Conservation (phyloP, 2,888 invertebrate genomes). For the Morpho deidamia region DNA sequence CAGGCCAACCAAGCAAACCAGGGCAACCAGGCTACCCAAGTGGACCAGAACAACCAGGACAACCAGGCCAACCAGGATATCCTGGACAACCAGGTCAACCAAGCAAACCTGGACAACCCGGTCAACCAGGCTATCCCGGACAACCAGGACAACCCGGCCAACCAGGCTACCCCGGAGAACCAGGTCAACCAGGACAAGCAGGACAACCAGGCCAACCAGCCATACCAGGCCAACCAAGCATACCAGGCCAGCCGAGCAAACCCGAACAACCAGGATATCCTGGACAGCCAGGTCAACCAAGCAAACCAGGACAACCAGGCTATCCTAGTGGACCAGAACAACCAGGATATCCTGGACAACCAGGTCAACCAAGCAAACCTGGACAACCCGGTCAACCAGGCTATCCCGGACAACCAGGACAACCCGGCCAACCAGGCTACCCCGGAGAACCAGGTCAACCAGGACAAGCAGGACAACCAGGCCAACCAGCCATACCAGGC, state of each 20-base stretch:
- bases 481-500: conserved; percentile 24
- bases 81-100: conserved; percentile 22
- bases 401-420: conserved; percentile 19
- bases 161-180: conserved; percentile 60
- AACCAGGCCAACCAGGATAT: conserved; percentile 16
- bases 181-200: conserved; percentile 37
- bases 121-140: conserved; percentile 32
- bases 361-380: conserved; percentile 23
- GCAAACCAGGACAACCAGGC: conserved; percentile 19
- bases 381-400: conserved; percentile 41
- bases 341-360: conserved; percentile 19
- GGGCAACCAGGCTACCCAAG: conserved; percentile 21
- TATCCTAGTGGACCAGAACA: conserved; percentile 21
- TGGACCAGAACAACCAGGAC: background rate
- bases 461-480: conserved; percentile 24
- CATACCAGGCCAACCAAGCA: conserved; percentile 21
- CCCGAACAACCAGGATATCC: conserved; percentile 39
- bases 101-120: background rate
- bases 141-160: conserved; percentile 30
- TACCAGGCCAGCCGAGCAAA: conserved; percentile 28
- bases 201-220: conserved; percentile 27
- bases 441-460: conserved; percentile 58
- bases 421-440: conserved; percentile 31
- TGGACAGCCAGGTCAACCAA: conserved; percentile 23
- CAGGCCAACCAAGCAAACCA: conserved; percentile 30